Conservation (phyloP, 2,888 invertebrate species). For the Aricia artaxerxes region DNA sequence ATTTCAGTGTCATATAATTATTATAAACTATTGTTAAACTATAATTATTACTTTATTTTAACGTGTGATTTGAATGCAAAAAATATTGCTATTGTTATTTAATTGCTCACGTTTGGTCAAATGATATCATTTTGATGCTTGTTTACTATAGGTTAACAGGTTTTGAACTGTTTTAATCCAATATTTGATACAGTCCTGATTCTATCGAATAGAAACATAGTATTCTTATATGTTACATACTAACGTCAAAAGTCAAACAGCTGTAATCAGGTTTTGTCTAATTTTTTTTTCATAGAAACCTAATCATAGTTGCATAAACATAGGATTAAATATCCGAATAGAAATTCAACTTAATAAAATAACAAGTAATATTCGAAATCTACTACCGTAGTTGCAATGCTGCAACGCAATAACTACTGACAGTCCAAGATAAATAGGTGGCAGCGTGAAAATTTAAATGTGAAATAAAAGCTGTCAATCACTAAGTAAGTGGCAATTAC, state of each 20-base stretch:
- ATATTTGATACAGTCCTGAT: not conserved
- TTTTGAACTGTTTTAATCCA: not conserved
- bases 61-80: not conserved
- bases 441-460: slow-evolving; percentile 8
- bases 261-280: not conserved
- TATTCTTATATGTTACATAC: not conserved
- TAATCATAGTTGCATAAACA: not conserved
- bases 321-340: not conserved
- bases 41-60: not conserved
- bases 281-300: not conserved
- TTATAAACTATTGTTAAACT: not conserved
- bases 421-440: not conserved
- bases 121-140: not conserved
- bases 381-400: not conserved
- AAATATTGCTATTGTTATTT: not conserved
- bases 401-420: not conserved
- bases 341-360: not conserved
- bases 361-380: not conserved
- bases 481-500: slow-evolving; percentile 19
- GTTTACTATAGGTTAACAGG: not conserved
- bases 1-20: not conserved
- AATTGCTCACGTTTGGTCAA: not conserved
- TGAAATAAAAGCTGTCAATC: slow-evolving; percentile 1
- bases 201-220: not conserved
- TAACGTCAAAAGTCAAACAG: not conserved